Evolutionary conservation across 2,797 vertebrate species (phyloP), one percentile per base, ranked within the genome.

Genomic region (Mallotus villosus): DNA sequence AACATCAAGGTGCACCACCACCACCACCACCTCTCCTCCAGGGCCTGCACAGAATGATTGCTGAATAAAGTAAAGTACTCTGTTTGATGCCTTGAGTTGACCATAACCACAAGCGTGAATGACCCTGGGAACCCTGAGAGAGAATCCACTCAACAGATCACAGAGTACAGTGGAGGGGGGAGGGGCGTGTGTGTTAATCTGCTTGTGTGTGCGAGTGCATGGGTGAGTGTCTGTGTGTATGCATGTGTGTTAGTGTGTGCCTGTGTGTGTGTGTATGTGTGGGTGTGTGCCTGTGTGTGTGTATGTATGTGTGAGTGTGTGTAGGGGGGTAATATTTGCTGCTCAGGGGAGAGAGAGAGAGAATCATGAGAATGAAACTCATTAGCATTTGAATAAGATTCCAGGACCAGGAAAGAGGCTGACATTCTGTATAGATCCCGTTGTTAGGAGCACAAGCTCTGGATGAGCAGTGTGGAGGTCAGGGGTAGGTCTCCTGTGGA

Each of bases 201-300:
- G 4, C 55, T 22, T 67, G 68, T 62, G 66, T 78, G 32, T 46
- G 57, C 65, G 12, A 55, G 25, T 63, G 21, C 21, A n/a, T 58
- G 55, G 27, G 51, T 58, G 55, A 27, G 51, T 78, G 32, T 49
- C 34, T 73, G 76, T 69, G 73, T 79, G 59, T 59, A 75, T 86
- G 68, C 7, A 14, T 70, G 59, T 17, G 5, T 41, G 14, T 59
- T 22, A 22, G 1, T 49, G 32, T 21, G 63, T 32, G 16, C 19
- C 12, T 34, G 34, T n/a, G 17, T 19, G 16, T 34, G 9, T 17
- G 53, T 57, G 53, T 57, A 7, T 41, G 37, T 41, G 37, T 41
- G 37, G 11, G 8, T 41, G 8, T 41, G 37, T 11, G 37, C 8
- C 8, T 24, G 29, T 63, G 55, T 76, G 80, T 63, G 63, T 78